Conservation (phyloP, 2,888 invertebrate species). For the Acanthosepion pharaonis region DNA sequence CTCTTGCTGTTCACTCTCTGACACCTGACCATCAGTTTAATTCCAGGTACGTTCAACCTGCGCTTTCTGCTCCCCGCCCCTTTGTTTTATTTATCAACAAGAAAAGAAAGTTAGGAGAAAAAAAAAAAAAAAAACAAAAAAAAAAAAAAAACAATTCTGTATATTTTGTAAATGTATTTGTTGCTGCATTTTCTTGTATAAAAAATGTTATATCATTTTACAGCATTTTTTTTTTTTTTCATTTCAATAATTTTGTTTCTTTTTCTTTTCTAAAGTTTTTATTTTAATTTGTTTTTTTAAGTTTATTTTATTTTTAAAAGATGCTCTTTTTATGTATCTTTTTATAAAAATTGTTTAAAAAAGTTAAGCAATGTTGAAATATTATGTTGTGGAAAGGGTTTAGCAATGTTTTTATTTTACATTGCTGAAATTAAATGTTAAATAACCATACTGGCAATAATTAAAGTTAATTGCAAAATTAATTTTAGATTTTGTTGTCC, state of each 20-base stretch:
- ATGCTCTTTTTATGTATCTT: too few species aligned
- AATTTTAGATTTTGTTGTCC: not conserved
- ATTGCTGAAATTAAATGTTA: not conserved
- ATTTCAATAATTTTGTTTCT: not conserved
- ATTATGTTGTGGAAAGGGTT: not conserved
- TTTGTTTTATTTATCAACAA: not conserved
- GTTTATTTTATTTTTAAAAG: not conserved
- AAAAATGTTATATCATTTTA: constrained; percentile 33
- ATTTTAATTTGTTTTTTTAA: not conserved
- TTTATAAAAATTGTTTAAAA: too few species aligned
- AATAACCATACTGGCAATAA: not conserved
- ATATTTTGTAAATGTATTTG: constrained; percentile 33
- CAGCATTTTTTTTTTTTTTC: not conserved
- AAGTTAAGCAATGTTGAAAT: not conserved
- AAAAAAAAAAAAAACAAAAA: not conserved
- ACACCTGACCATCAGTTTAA: constrained; percentile 18
- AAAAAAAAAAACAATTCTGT: not conserved
- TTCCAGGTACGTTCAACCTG: not conserved
- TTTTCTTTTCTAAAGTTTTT: not conserved
- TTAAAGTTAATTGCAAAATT: not conserved
- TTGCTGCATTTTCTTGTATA: constrained; percentile 25
- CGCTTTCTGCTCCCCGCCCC: not conserved
- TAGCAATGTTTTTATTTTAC: not conserved
- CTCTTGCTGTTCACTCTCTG: not conserved
- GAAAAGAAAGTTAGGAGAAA: constrained; percentile 33